A percentile compares a stretch with the other conserved stretches of the same genome.
These are phyloP conservation scores for Arctocebus calabarensis DNA, from an alignment of 2,797 vertebrate species.

Conservation along the genomic window DNA sequence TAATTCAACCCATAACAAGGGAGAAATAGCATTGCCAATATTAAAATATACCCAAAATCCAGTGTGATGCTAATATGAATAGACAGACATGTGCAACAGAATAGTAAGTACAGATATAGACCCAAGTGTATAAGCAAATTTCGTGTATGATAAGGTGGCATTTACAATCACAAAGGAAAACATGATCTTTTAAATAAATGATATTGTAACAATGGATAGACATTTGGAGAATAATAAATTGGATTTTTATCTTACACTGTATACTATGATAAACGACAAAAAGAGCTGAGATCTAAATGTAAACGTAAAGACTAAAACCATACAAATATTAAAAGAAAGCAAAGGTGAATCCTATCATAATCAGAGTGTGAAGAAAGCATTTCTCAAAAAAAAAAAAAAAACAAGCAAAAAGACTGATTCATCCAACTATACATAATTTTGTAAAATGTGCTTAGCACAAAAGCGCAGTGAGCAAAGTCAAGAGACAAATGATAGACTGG, in stretches of 20 bases:
- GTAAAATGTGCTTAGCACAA: background rate
- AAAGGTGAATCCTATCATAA: background rate
- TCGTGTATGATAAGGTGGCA: background rate
- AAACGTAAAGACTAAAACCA: background rate
- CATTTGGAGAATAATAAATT: background rate
- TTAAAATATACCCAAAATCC: background rate
- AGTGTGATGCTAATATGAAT: background rate
- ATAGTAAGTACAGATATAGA: conserved; percentile 18
- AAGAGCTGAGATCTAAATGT: background rate
- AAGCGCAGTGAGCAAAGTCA: background rate
- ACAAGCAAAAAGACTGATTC: background rate
- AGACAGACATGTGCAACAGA: background rate
- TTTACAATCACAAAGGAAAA: background rate
- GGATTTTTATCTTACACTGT: background rate
- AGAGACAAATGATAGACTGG: background rate
- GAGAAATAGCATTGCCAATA: background rate
- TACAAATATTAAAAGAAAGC: background rate
- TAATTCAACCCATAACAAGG: background rate
- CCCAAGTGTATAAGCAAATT: background rate
- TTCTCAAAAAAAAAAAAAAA: background rate
- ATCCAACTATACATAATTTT: background rate
- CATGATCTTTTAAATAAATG: background rate
- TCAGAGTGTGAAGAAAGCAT: background rate
- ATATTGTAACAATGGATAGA: background rate
- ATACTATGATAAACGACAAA: background rate